Evolutionary conservation across 2,113 vertebrate species (phyloP).

Genomic region (Xerus inauris): DNA sequence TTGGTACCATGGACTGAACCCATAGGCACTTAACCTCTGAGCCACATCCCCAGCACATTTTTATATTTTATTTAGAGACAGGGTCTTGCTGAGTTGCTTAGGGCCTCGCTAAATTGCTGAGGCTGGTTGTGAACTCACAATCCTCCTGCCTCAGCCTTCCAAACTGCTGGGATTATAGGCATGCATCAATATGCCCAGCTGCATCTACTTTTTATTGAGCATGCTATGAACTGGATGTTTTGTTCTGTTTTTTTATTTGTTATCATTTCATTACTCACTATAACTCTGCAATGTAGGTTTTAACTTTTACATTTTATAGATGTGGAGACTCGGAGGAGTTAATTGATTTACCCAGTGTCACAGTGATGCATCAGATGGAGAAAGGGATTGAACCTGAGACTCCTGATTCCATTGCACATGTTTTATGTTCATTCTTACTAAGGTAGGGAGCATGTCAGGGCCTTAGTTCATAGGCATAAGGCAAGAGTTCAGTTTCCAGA

Average conservation of each 20-base stretch:
- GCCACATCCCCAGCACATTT: too few relatives aligned
- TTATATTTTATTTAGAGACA: too few relatives aligned
- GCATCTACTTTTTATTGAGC: not conserved
- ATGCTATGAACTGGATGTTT: not conserved
- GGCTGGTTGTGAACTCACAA: too few relatives aligned
- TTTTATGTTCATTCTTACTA: not conserved
- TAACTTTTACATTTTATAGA: not conserved
- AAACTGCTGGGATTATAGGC: too few relatives aligned
- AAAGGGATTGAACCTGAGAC: not conserved
- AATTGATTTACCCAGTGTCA: not conserved
- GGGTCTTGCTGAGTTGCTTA: too few relatives aligned
- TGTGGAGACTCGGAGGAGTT: not conserved
- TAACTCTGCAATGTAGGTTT: not conserved
- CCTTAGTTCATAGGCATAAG: not conserved
- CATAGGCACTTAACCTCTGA: too few relatives aligned
- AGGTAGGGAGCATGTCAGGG: not conserved
- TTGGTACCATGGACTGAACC: too few relatives aligned
- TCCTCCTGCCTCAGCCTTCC: too few relatives aligned
- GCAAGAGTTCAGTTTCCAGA: not conserved
- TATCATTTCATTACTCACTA: conserved; percentile 13
- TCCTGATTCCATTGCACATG: not conserved
- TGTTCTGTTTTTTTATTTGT: not conserved
- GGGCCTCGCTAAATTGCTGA: too few relatives aligned
- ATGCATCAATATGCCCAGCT: too few relatives aligned
- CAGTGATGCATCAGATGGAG: not conserved